A percentile compares a stretch with the other conserved stretches of the same genome.
phyloP scores from a whole-genome alignment of 2,888 invertebrate genomes.

The Chrysotoxum bicinctum region DNA sequence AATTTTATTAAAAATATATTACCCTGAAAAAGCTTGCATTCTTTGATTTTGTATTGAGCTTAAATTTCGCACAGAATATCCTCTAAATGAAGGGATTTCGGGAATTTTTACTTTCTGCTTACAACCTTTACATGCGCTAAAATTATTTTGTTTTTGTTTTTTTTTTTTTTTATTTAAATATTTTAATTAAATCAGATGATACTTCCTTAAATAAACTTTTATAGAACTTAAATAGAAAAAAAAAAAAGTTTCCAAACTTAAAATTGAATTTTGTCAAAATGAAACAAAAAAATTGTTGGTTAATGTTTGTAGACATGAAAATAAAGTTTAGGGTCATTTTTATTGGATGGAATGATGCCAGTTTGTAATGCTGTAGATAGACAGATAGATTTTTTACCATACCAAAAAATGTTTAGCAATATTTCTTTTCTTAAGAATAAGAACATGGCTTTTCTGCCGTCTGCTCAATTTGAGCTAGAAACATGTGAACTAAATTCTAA shows the following conservation, averaged over 20 bases:
- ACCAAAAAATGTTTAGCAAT: too few species aligned
- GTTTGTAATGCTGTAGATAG: too few species aligned
- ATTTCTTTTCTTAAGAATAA: too few species aligned
- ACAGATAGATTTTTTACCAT: too few species aligned
- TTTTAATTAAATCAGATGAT: constrained; percentile 11
- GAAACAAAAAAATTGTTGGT: not conserved
- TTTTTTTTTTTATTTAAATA: constrained; percentile 26
- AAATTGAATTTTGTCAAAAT: not conserved
- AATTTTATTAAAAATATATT: constrained; percentile 73
- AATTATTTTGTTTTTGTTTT: constrained; percentile 61
- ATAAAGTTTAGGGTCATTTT: not conserved
- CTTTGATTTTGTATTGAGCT: constrained; percentile 78
- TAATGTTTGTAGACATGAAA: not conserved
- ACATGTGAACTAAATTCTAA: too few species aligned
- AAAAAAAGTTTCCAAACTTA: not conserved
- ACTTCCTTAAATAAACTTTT: not conserved
- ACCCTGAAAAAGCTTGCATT: constrained; percentile 80
- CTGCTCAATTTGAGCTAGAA: too few species aligned
- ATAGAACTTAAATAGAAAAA: not conserved
- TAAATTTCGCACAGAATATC: constrained; percentile 81
- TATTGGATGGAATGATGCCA: not conserved
- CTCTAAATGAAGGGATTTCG: constrained; percentile 81
- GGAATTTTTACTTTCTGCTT: constrained; percentile 80
- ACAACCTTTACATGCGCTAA: constrained; percentile 81
- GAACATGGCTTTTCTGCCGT: too few species aligned